Percentiles rank a stretch among this genome's conserved stretches.
These are phyloP conservation scores for Drosophila niveifrons DNA, from an alignment of 2,888 invertebrate species.

Conservation along the genomic window DNA sequence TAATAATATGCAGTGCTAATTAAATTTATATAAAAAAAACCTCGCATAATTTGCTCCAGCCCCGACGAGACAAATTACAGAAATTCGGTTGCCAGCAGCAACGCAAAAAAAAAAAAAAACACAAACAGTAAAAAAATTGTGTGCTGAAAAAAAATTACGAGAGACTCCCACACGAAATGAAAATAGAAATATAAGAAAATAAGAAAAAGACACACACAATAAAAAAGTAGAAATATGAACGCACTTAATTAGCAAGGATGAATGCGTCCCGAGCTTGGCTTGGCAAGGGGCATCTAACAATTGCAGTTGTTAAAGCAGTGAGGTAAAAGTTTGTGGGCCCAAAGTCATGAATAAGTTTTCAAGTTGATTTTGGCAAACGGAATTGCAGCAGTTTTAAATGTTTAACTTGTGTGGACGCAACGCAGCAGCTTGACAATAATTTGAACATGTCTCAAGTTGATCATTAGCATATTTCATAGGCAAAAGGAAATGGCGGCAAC, in stretches of 20 bases:
- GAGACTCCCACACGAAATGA: constrained; percentile 5
- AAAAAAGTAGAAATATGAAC: constrained; percentile 24
- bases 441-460: constrained; percentile 81
- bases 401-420: constrained; percentile 59
- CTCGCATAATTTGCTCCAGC: constrained; percentile 63
- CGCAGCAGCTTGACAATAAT: constrained; percentile 72
- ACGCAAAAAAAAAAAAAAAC: constrained; percentile 16
- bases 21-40: constrained; percentile 82
- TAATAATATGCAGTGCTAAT: constrained; percentile 67
- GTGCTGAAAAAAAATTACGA: neutral
- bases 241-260: constrained; percentile 40
- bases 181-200: constrained; percentile 16
- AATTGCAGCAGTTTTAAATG: constrained; percentile 55
- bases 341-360: constrained; percentile 61
- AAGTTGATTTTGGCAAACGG: constrained; percentile 21
- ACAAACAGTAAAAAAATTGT: constrained; percentile 1
- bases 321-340: constrained; percentile 16
- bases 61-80: constrained; percentile 49
- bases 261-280: neutral
- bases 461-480: constrained; percentile 80
- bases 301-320: constrained; percentile 9
- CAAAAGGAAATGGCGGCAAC: constrained; percentile 10
- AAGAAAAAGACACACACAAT: constrained; percentile 2
- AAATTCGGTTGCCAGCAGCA: constrained; percentile 55
- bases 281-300: neutral